Conservation (phyloP, 2,113 vertebrate genomes). For the Trematocara variabile region DNA sequence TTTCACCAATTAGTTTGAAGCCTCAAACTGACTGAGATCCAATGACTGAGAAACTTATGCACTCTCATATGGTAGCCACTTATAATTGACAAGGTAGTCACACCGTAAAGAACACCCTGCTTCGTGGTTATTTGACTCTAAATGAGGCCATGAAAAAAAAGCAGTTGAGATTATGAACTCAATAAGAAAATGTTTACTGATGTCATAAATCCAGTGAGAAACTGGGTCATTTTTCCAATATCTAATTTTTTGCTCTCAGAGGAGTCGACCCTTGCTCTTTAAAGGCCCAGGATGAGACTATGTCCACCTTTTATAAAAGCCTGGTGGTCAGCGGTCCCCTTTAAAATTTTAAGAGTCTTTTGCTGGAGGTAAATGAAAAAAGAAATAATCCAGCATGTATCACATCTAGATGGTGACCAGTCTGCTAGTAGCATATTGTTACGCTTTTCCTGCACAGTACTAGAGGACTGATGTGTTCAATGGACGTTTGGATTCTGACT, state of each 20-base stretch:
- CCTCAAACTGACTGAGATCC: not conserved
- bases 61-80: not conserved
- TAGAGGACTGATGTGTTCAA: not conserved
- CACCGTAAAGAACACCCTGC: accelerated
- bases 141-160: not conserved
- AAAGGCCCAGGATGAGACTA: not conserved
- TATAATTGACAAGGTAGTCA: not conserved
- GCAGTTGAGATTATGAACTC: not conserved
- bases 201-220: not conserved
- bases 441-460: not conserved
- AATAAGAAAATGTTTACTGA: not conserved
- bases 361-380: not conserved
- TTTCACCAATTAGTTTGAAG: not conserved
- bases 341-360: not conserved
- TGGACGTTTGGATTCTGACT: constrained; percentile 15
- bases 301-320: not conserved
- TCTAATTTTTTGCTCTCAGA: not conserved
- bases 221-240: not conserved
- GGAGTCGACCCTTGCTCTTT: not conserved
- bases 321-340: not conserved
- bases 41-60: not conserved
- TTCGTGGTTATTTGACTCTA: not conserved
- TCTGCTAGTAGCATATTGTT: not conserved
- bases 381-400: not conserved
- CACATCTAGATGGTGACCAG: not conserved